phyloP scores from a whole-genome alignment of 2,888 invertebrate species.

The Lepeophtheirus nordmannii region DNA sequence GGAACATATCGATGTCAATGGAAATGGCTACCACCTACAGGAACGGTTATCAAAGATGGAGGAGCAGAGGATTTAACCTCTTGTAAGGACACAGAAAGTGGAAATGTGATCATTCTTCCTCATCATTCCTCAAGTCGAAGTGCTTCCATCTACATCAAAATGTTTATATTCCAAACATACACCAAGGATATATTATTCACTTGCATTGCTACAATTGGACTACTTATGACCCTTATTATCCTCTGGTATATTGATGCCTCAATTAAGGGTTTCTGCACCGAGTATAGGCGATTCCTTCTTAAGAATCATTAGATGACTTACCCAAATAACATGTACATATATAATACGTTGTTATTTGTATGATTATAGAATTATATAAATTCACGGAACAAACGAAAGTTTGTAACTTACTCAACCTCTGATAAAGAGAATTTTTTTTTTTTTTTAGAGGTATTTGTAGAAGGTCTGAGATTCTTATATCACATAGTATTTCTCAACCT shows the following conservation, averaged over 20 bases:
- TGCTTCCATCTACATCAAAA: conserved; percentile 10
- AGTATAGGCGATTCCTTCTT: background rate
- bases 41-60: background rate
- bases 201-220: background rate
- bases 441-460: too few relatives aligned
- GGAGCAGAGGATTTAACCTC: background rate
- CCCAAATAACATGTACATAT: too few relatives aligned
- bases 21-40: background rate
- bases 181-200: conserved; percentile 3
- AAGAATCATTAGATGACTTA: background rate
- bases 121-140: background rate
- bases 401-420: too few relatives aligned
- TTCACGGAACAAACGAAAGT: too few relatives aligned
- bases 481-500: too few relatives aligned
- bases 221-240: background rate
- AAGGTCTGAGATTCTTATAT: too few relatives aligned
- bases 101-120: background rate
- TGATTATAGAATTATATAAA: too few relatives aligned
- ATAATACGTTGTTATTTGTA: too few relatives aligned
- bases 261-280: background rate
- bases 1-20: conserved; percentile 16
- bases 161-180: conserved; percentile 10
- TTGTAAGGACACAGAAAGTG: background rate
- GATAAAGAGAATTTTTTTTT: too few relatives aligned
- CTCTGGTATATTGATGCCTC: conserved; percentile 10